Evolutionary conservation across 1,140 invertebrate species (phyloP).

Genomic region (Nautilus pompilius): DNA sequence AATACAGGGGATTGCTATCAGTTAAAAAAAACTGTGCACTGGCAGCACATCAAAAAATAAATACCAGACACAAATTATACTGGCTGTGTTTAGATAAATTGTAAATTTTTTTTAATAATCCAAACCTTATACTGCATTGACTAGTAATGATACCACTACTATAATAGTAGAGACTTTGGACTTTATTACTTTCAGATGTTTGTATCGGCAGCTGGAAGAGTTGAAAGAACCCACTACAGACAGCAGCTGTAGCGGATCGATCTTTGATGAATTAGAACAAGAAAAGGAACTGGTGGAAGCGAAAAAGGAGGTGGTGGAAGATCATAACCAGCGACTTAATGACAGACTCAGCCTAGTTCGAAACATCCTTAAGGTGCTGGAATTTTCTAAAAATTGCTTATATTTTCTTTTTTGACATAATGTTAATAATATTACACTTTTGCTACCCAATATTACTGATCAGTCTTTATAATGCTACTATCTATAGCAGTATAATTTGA

Average conservation of each 20-base stretch:
- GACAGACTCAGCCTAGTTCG: constrained; percentile 11
- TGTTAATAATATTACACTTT: too few relatives aligned
- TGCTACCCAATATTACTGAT: too few relatives aligned
- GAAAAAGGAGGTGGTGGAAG: constrained; percentile 17
- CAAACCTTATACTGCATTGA: not conserved
- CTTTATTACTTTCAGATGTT: constrained; percentile 9
- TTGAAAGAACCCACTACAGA: constrained; percentile 15
- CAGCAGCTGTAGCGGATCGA: constrained; percentile 20
- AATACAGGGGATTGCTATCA: too few relatives aligned
- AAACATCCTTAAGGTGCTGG: constrained; percentile 2
- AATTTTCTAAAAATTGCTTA: not conserved
- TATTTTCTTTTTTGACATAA: too few relatives aligned
- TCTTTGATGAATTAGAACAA: constrained; percentile 11
- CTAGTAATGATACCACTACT: not conserved
- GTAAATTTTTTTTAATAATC: not conserved
- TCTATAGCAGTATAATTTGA: too few relatives aligned
- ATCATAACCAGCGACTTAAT: constrained; percentile 20
- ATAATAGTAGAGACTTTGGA: not conserved
- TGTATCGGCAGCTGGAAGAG: constrained; percentile 15
- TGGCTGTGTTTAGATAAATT: too few relatives aligned
- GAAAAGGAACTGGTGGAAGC: constrained; percentile 20
- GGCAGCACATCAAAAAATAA: too few relatives aligned
- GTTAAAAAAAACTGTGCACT: too few relatives aligned
- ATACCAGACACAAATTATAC: too few relatives aligned
- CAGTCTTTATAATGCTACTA: too few relatives aligned